Evolutionary conservation across 2,888 invertebrate species (phyloP), one percentile per base, ranked within the genome.

Genomic region (Acrobasis repandana): DNA sequence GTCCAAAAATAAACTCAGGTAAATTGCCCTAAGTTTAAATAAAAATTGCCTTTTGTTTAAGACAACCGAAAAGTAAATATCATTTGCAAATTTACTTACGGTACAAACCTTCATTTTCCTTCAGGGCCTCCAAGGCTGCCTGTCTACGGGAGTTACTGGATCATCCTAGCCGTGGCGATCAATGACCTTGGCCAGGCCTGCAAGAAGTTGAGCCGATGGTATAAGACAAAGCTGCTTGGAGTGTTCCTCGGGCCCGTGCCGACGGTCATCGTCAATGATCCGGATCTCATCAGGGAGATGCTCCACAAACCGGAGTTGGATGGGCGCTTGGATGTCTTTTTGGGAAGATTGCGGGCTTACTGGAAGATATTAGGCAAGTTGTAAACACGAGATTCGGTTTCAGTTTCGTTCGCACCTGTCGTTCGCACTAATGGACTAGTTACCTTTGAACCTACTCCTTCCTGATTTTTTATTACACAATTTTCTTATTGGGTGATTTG

Each of bases 141-240:
- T 0, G 58, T 93, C 18, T 92, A 92, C 70, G 94, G 94, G 1
- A 90, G 92, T 51, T 94, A 94, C 62, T 87, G 93, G 71, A 85
- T 67, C 88, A 60, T 67, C 5, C 56, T 67, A 33, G 58, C 62
- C 9, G 56, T 47, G 3, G 62, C 59, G 18, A 15, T 60, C 14
- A 62, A 67, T 49, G 64, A 67, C 47, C 43, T 67, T 10, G 57
- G 65, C 0, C 49, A n/a, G 0, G 64, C 65, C 0, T 65, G 62
- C 34, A 60, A 61, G 20, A 61, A 58, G 9, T 46, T 67, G 1
- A 61, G 65, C 10, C 80, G 88, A 52, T 85, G 87, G 69, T 93
- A 94, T 67, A 92, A 93, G 56, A 92, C 93, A 1, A 92, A 93
- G 66, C 63, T 94, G 28, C 71, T 94, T 36, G 93, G 94, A 0